A percentile compares a stretch with the other conserved stretches of the same genome.
Evolutionary conservation across 2,113 vertebrate genomes (phyloP).

Genomic region (Ifrita kowaldi): DNA sequence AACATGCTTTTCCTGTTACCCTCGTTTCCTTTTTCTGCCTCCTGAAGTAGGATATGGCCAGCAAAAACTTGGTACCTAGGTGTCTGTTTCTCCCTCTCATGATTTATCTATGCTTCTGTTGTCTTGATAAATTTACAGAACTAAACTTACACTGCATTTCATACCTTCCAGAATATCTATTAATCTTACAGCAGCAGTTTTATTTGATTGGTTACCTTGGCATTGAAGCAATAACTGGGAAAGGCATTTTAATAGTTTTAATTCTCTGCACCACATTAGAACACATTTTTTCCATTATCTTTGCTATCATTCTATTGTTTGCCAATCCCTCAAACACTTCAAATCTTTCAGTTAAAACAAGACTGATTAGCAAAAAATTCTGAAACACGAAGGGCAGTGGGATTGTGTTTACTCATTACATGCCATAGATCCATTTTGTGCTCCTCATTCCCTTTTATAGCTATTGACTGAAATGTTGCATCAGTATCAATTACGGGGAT

Average conservation of each 20-base stretch:
- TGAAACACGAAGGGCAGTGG: not conserved
- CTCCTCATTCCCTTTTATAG: slow-evolving; percentile 6
- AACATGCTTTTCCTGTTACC: not conserved
- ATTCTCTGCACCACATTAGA: not conserved
- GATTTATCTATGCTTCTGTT: not conserved
- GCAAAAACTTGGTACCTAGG: not conserved
- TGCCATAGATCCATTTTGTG: not conserved
- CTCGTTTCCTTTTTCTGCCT: not conserved
- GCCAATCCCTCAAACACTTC: not conserved
- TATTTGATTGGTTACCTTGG: not conserved
- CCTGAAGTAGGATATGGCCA: not conserved
- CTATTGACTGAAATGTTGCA: slow-evolving; percentile 22
- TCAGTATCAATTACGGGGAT: slow-evolving; percentile 23
- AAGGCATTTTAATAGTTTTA: not conserved
- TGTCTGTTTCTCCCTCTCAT: not conserved
- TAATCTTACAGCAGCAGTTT: not conserved
- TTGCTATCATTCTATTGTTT: not conserved
- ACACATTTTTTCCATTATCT: not conserved
- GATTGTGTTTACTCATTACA: slow-evolving; percentile 12
- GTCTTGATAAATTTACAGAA: not conserved
- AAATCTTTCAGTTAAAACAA: not conserved
- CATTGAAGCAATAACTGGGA: not conserved
- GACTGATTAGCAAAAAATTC: not conserved
- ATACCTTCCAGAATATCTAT: not conserved
- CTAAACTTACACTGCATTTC: not conserved